Evolutionary conservation across 2,888 invertebrate genomes (phyloP).

Genomic region (Podabrus alpinus): DNA sequence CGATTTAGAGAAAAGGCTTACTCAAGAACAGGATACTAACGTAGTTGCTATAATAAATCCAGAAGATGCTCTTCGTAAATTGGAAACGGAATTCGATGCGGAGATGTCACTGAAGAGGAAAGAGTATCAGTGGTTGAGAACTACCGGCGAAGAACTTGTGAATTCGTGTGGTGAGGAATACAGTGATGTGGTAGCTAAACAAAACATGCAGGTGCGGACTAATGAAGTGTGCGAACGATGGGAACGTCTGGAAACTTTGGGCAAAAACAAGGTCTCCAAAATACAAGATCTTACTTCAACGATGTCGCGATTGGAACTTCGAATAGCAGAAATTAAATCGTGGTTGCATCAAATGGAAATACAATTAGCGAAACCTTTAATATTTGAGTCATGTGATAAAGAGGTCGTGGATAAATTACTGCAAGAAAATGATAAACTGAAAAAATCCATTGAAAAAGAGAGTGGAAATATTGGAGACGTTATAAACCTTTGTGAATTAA

Average conservation of each 20-base stretch:
- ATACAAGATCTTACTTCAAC: slow-evolving; percentile 74
- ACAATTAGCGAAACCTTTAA: slow-evolving; percentile 68
- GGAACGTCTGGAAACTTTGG: slow-evolving; percentile 73
- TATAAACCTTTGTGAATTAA: slow-evolving; percentile 76
- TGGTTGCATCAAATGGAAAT: slow-evolving; percentile 76
- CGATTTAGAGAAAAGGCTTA: slow-evolving; percentile 69
- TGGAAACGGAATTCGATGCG: slow-evolving; percentile 75
- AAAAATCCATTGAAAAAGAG: slow-evolving; percentile 75
- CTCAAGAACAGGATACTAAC: slow-evolving; percentile 59
- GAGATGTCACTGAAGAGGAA: slow-evolving; percentile 77
- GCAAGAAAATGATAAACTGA: slow-evolving; percentile 72
- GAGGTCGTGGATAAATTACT: slow-evolving; percentile 70
- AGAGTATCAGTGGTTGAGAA: slow-evolving; percentile 77
- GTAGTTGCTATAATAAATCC: slow-evolving; percentile 63
- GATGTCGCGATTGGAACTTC: slow-evolving; percentile 70
- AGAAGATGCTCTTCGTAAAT: slow-evolving; percentile 70
- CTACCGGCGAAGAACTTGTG: slow-evolving; percentile 68
- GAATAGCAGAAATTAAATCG: slow-evolving; percentile 71
- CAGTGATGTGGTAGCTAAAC: slow-evolving; percentile 63
- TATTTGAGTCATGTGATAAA: slow-evolving; percentile 68
- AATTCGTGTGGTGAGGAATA: slow-evolving; percentile 68
- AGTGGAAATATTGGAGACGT: slow-evolving; percentile 79
- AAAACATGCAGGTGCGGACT: slow-evolving; percentile 60
- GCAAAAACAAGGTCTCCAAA: slow-evolving; percentile 70
- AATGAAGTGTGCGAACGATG: slow-evolving; percentile 70